phyloP scores from a whole-genome alignment of 2,888 invertebrate genomes.

The Cordilura impudica region DNA sequence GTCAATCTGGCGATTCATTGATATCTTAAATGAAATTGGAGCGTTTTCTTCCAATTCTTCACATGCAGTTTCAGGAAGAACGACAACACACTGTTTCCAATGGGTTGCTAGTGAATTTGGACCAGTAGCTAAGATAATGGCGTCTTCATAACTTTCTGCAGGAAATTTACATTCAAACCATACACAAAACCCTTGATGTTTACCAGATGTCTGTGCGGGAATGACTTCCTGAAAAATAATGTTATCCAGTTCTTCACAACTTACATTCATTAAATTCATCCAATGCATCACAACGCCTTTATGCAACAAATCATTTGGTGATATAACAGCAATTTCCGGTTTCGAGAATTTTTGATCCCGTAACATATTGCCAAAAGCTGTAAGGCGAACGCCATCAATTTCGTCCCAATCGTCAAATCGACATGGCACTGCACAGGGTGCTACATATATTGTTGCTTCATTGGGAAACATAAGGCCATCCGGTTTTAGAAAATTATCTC shows the following conservation, averaged over 20 bases:
- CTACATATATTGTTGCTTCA: conserved; percentile 80
- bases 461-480: conserved; percentile 88
- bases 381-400: conserved; percentile 89
- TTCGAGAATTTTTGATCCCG: conserved; percentile 82
- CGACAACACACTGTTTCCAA: conserved; percentile 95
- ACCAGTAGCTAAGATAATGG: conserved; percentile 87
- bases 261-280: conserved; percentile 84
- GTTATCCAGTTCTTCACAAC: conserved; percentile 80
- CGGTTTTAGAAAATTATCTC: conserved; percentile 88
- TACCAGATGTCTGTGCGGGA: conserved; percentile 78
- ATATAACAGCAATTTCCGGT: conserved; percentile 82
- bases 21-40: conserved; percentile 85
- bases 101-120: conserved; percentile 88
- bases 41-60: conserved; percentile 78
- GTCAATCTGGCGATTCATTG: conserved; percentile 78
- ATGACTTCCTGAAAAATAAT: conserved; percentile 82
- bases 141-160: conserved; percentile 79
- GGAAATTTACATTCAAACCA: conserved; percentile 91
- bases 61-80: conserved; percentile 84
- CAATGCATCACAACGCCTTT: conserved; percentile 83
- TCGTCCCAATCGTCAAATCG: conserved; percentile 87
- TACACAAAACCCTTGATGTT: conserved; percentile 86
- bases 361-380: conserved; percentile 81
- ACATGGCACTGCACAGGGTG: conserved; percentile 79
- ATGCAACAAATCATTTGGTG: conserved; percentile 81